phyloP scores from a whole-genome alignment of 2,797 vertebrate genomes.

The Enteromius afrohamiltoni region DNA sequence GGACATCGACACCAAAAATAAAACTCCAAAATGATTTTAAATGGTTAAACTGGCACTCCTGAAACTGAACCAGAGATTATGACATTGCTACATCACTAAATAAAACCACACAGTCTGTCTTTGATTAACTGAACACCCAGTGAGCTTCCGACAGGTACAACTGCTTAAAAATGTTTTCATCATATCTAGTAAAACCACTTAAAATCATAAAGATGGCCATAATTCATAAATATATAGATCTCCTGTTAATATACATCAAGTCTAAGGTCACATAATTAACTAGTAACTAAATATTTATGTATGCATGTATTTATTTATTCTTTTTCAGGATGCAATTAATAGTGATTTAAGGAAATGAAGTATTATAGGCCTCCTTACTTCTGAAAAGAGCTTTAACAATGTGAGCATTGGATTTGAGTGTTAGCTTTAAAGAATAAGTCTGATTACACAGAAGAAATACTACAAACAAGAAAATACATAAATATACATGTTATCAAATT shows the following conservation, averaged over 20 bases:
- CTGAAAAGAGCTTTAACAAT: background rate
- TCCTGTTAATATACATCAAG: background rate
- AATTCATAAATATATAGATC: background rate
- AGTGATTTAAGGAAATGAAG: background rate
- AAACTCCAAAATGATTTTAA: too few species aligned
- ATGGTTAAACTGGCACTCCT: too few species aligned
- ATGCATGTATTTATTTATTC: too few species aligned
- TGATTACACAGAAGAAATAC: background rate
- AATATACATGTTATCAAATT: background rate
- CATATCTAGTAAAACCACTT: too few species aligned
- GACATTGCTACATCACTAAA: too few species aligned
- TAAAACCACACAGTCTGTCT: too few species aligned
- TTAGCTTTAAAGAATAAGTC: background rate
- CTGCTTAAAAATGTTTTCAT: too few species aligned
- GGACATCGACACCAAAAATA: too few species aligned
- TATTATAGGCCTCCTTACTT: too few species aligned
- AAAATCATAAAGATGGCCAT: background rate
- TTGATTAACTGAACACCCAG: too few species aligned
- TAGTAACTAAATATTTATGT: background rate
- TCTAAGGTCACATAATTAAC: background rate
- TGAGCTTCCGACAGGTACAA: too few species aligned
- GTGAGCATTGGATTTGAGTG: background rate
- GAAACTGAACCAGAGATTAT: too few species aligned
- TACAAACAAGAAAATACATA: background rate
- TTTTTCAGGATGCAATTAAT: background rate